Evolutionary conservation across 1,140 invertebrate genomes (phyloP).

Genomic region (Zaprionus gabonicus): DNA sequence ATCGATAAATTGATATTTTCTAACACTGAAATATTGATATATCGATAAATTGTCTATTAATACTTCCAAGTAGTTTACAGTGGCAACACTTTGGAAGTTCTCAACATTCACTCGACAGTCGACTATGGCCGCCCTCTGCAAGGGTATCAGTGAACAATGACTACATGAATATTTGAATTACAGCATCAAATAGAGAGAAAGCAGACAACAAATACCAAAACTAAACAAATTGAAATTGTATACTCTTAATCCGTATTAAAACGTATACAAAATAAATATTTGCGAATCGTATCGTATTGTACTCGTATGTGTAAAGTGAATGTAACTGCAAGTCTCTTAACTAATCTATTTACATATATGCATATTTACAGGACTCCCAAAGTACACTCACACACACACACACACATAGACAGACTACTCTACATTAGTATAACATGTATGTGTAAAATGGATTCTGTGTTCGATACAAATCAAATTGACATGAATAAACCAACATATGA

Average conservation of each 20-base stretch:
- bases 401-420: neutral
- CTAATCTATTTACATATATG: slow-evolving; percentile 53
- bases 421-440: slow-evolving; percentile 36
- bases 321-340: slow-evolving; percentile 68
- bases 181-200: slow-evolving; percentile 16
- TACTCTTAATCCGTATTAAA: slow-evolving; percentile 51
- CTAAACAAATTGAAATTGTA: slow-evolving; percentile 47
- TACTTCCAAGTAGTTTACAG: too few species aligned
- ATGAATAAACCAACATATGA: slow-evolving; percentile 72
- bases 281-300: slow-evolving; percentile 48
- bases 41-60: too few species aligned
- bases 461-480: slow-evolving; percentile 69
- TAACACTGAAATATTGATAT: too few species aligned
- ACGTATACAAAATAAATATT: slow-evolving; percentile 64
- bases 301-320: slow-evolving; percentile 73
- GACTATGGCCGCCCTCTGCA: neutral
- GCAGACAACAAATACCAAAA: slow-evolving; percentile 20
- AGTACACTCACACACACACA: slow-evolving; percentile 5
- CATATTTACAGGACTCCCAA: slow-evolving; percentile 39
- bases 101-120: too few species aligned
- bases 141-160: slow-evolving; percentile 13
- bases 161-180: neutral
- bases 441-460: slow-evolving; percentile 57
- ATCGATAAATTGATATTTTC: too few species aligned
- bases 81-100: too few species aligned